Base-by-base conservation (phyloP, 2,797 vertebrate genomes). In the Botia kubotai region DNA sequence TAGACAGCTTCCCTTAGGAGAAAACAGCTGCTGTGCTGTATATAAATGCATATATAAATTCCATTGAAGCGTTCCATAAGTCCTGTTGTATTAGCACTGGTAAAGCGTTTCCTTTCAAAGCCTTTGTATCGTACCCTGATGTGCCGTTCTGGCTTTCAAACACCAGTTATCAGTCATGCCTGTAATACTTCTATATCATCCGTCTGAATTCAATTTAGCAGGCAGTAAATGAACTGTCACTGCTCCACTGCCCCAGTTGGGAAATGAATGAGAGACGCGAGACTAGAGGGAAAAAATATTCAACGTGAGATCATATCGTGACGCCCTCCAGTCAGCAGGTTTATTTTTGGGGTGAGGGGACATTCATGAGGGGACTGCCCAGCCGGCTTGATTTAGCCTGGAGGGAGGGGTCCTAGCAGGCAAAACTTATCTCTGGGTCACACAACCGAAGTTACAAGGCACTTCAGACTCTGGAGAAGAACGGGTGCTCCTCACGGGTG, bases 261-360 rank as follows among this genome's bases (percentile, higher is more conserved):
- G 75, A 81, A 75, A 73, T 8, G 1, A 75, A 60, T 53, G 63
- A 75, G 70, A 55, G 72, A 39, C 33, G 0, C 29, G 26, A 66
- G 65, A 43, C 10, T 48, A 26, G 50, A 12, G 43, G 66, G 19
- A n/a, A 33, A 55, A 43, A n/a, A 72, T 26, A 75, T 72, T 83
- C 72, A 70, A 77, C 69, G 72, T 80, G 82, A 87, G 81, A 81
- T 82, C 52, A 87, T 83, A 81, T 82, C 52, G 87, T 82, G 82
- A 79, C 39, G 65, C 82, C 76, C 89, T 89, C 86, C 84, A 88
- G 83, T 89, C 79, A 86, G 82, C 88, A 77, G 79, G 76, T 89
- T 89, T 91, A 87, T 33, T 91, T 92, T 88, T 82, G 57, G 81
- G 86, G 62, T 71, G 52, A 82, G 79, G 77, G 85, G 78, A 80